Percentiles rank a stretch among this genome's conserved stretches.
phyloP scores from a whole-genome alignment of 2,113 vertebrate genomes.

The Geococcyx californianus region DNA sequence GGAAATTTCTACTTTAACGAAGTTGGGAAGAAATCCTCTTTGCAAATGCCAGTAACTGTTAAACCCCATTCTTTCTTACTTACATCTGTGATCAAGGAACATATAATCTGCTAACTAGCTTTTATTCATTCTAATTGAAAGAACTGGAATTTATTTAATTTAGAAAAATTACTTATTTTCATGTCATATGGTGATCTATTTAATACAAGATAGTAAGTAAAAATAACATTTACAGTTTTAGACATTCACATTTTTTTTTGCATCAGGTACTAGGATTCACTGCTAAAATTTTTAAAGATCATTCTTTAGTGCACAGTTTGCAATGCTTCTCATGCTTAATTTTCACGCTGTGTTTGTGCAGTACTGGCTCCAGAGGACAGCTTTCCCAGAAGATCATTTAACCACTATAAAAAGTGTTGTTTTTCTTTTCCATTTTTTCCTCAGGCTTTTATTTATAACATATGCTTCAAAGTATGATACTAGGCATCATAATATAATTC shows the following conservation, averaged over 20 bases:
- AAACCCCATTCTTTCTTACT: neutral
- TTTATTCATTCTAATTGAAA: neutral
- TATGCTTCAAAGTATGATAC: conserved; percentile 20
- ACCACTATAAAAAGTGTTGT: conserved; percentile 2
- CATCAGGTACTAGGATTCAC: neutral
- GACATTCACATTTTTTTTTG: neutral
- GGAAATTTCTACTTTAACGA: neutral
- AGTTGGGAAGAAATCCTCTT: neutral
- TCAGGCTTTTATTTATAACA: conserved; percentile 48
- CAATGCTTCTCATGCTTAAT: neutral
- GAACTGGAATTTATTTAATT: neutral
- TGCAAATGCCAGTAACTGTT: neutral
- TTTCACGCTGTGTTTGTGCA: neutral
- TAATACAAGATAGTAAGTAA: neutral
- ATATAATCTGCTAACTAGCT: neutral
- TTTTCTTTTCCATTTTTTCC: conserved; percentile 33
- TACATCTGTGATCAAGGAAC: neutral
- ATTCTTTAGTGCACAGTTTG: neutral
- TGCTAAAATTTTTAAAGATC: neutral
- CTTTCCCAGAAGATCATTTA: conserved; percentile 45
- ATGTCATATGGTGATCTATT: neutral
- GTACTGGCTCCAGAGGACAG: neutral
- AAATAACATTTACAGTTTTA: neutral
- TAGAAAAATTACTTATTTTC: neutral
- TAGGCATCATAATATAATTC: conserved; percentile 25